A percentile compares a stretch with the other conserved stretches of the same genome.
These are phyloP conservation scores for Drepanosiphum platanoidis DNA, from an alignment of 2,888 invertebrate genomes.

Conservation along the genomic window DNA sequence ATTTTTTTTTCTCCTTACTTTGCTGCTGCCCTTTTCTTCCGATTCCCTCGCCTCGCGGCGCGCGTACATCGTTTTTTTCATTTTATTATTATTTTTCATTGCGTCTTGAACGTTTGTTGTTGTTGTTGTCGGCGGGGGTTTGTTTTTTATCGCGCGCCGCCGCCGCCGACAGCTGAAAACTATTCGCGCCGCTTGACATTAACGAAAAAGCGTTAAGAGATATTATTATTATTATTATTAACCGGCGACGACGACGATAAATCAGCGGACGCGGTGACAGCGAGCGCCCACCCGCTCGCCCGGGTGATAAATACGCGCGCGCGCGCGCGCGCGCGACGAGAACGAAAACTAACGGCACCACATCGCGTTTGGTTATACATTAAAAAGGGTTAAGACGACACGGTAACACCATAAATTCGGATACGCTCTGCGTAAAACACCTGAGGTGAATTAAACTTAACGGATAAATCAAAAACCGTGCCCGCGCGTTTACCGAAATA, in stretches of 20 bases:
- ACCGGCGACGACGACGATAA: slow-evolving; percentile 53
- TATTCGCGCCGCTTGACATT: slow-evolving; percentile 52
- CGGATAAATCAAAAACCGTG: slow-evolving; percentile 58
- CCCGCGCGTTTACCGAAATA: slow-evolving; percentile 13
- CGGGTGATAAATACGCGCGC: slow-evolving; percentile 41
- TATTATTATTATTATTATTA: too few species aligned
- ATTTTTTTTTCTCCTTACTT: too few species aligned
- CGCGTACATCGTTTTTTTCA: too few species aligned
- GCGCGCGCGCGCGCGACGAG: too few species aligned
- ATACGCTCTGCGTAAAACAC: slow-evolving; percentile 48
- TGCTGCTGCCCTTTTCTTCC: slow-evolving; percentile 9
- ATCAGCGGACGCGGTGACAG: slow-evolving; percentile 44
- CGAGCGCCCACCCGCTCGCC: too few species aligned
- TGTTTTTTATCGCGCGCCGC: slow-evolving; percentile 4
- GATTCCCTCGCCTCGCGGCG: not conserved
- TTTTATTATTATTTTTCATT: too few species aligned
- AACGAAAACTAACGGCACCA: not conserved
- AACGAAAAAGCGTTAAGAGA: slow-evolving; percentile 62
- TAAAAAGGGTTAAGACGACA: slow-evolving; percentile 62
- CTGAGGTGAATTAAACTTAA: slow-evolving; percentile 55
- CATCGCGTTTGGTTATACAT: slow-evolving; percentile 51
- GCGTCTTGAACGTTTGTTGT: slow-evolving; percentile 7
- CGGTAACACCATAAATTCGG: slow-evolving; percentile 58
- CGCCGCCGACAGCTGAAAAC: slow-evolving; percentile 49
- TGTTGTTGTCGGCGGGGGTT: not conserved